Evolutionary conservation across 2,113 vertebrate species (phyloP).

Genomic region (Brachyistius frenatus): DNA sequence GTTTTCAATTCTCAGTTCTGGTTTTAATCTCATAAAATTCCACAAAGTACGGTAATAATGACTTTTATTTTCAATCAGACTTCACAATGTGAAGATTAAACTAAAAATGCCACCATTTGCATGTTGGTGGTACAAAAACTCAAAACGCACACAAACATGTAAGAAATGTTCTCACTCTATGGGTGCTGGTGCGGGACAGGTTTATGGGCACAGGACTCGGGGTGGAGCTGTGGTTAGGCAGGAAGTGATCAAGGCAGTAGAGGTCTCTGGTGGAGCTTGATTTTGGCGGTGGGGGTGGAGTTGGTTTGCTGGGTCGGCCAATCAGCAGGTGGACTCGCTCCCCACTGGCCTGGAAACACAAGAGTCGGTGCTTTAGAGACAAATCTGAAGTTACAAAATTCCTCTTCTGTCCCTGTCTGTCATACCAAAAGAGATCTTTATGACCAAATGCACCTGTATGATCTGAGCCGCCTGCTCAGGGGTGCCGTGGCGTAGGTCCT

Average conservation of each 20-base stretch:
- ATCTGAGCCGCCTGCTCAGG: conserved; percentile 97
- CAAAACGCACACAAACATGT: conserved; percentile 2
- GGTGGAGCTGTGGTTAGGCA: conserved; percentile 90
- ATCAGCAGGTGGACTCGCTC: conserved; percentile 94
- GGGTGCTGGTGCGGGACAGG: conserved; percentile 81
- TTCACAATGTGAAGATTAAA: conserved; percentile 3
- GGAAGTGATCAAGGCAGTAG: conserved; percentile 87
- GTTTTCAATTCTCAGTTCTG: too few relatives aligned
- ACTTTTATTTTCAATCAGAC: neutral
- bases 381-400: neutral
- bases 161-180: conserved; percentile 77
- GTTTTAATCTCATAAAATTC: too few relatives aligned
- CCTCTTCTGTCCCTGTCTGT: neutral
- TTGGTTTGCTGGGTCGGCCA: conserved; percentile 89
- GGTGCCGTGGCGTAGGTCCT: conserved; percentile 94
- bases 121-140: neutral
- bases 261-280: conserved; percentile 88
- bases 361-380: conserved; percentile 34
- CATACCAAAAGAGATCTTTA: conserved; percentile 9
- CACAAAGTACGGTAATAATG: neutral
- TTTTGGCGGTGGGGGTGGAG: conserved; percentile 82
- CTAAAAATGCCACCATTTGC: neutral
- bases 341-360: conserved; percentile 90
- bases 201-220: conserved; percentile 80
- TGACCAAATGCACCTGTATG: conserved; percentile 89